Evolutionary conservation across 2,797 vertebrate species (phyloP).

Genomic region (Danio jaintianensis): DNA sequence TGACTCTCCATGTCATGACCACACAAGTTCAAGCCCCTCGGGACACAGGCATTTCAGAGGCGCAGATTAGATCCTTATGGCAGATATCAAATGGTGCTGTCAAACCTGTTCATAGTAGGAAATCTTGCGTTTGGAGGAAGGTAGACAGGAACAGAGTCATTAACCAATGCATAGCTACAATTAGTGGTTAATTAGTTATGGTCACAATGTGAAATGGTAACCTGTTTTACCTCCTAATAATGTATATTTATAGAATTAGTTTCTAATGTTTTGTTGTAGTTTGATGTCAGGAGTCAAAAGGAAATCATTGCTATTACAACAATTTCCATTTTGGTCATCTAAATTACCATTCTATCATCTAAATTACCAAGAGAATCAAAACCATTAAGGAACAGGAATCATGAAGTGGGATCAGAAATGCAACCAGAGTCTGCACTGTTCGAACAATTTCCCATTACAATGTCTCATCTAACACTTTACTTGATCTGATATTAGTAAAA

Average conservation of each 20-base stretch:
- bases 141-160: neutral
- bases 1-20: slow-evolving; percentile 42
- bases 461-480: neutral
- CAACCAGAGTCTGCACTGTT: neutral
- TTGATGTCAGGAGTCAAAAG: neutral
- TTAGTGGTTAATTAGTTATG: neutral
- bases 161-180: neutral
- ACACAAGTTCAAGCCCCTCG: slow-evolving; percentile 28
- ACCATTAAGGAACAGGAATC: neutral
- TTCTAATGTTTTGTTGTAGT: neutral
- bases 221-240: neutral
- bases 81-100: slow-evolving; percentile 4
- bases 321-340: neutral
- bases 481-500: neutral
- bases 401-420: neutral
- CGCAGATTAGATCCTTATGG: slow-evolving; percentile 22
- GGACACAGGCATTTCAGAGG: slow-evolving; percentile 21
- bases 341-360: too few relatives aligned
- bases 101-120: neutral
- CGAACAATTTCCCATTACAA: neutral
- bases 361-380: neutral
- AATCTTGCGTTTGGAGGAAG: neutral
- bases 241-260: neutral
- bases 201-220: neutral
- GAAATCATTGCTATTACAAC: neutral